These are phyloP conservation scores for Arnoldichthys spilopterus DNA, from an alignment of 2,797 vertebrate species.

Conservation along the genomic window DNA sequence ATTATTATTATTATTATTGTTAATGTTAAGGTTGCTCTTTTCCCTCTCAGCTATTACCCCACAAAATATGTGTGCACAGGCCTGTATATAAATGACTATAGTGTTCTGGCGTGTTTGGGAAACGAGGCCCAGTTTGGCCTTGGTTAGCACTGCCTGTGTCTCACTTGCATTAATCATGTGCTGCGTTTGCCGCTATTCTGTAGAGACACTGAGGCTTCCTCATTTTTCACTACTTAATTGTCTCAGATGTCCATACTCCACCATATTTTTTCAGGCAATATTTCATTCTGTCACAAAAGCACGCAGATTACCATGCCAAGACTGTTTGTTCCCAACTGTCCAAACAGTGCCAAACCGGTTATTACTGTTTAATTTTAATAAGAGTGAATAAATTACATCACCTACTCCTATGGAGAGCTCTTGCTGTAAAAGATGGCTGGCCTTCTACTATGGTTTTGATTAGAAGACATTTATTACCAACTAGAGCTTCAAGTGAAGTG, in stretches of 20 bases:
- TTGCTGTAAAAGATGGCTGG: background rate
- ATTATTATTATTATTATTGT: no score
- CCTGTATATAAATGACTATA: no score
- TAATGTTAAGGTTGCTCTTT: no score
- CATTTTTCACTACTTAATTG: conserved; percentile 6
- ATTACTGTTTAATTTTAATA: conserved; percentile 18
- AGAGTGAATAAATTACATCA: conserved; percentile 23
- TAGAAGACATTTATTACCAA: no score
- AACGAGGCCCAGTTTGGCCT: background rate
- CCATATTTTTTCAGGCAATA: conserved; percentile 6
- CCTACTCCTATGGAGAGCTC: background rate
- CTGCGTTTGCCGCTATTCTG: background rate
- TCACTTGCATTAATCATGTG: conserved; percentile 29
- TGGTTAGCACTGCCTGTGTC: background rate
- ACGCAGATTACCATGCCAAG: conserved; percentile 11
- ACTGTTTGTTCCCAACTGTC: background rate
- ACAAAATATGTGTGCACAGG: no score
- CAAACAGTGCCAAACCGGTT: conserved; percentile 3
- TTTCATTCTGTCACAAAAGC: conserved; percentile 12
- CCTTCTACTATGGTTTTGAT: background rate
- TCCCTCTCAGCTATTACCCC: no score
- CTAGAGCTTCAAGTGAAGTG: no score
- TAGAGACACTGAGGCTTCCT: conserved; percentile 11
- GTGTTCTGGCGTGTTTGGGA: background rate
- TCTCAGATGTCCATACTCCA: conserved; percentile 5